Base-by-base conservation (phyloP, 2,888 invertebrate species). In the Cyclophora punctaria region DNA sequence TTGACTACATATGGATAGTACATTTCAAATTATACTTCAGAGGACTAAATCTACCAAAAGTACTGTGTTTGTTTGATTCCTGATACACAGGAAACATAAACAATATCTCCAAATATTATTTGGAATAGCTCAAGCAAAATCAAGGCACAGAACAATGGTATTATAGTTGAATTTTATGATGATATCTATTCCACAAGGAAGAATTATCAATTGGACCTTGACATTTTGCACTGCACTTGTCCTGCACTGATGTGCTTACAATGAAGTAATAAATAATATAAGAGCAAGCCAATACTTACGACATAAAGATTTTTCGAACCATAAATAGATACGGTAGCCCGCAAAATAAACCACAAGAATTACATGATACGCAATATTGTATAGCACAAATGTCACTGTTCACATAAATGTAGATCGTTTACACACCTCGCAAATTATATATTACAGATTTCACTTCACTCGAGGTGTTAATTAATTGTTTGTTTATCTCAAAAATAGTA, bases 281-380 rank as follows among this genome's bases (percentile, higher is more conserved):
- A 20, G 1, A 20, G 20, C 20, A 20, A 20, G 2, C 20, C 20
- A 20, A 58, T 60, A 76, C 80, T 55, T 70, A 83, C 83, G 59
- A 63, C 69, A 66, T 62, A 56, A 64, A 71, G 67, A 66, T 65
- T 58, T 60, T 69, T 66, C 56, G 58, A 66, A 71, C 75, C 75
- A 58, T 73, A 83, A 84, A 84, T 85, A 85, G 84, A 81, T 64
- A 66, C 70, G 64, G 58, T 66, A 75, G 52, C 63, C 71, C 78
- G 72, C 78, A 82, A 83, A 80, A 83, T 78, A 82, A 80, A 81
- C 75, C 78, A 84, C 78, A 80, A 77, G 64, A 66, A 75, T 79
- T 83, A 84, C 82, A 86, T 83, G 78, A 82, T 84, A 83, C 83
- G 78, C 75, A 77, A 57, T 74, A 64, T 44, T 53, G 58, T 63